Percentiles rank a stretch among this genome's conserved stretches.
Evolutionary conservation across 2,888 invertebrate genomes (phyloP).

Genomic region (Bedellia somnulentella): DNA sequence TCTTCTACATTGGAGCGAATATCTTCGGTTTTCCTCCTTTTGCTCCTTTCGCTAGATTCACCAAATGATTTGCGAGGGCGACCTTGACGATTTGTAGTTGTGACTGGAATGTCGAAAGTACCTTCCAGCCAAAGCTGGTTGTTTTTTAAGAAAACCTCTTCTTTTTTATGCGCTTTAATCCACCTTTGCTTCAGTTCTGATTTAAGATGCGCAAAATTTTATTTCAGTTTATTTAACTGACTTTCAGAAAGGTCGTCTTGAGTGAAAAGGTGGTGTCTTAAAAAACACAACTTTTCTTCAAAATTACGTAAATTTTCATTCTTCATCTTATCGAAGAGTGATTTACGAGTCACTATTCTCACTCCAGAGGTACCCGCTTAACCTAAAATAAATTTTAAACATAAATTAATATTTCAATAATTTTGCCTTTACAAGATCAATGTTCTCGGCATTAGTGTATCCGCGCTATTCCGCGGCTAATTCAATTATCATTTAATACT

Average conservation of each 20-base stretch:
- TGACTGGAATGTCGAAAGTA: background rate
- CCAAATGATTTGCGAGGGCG: too few species aligned
- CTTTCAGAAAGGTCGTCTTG: background rate
- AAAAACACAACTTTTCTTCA: background rate
- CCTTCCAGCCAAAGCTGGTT: constrained; percentile 1
- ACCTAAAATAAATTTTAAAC: too few species aligned
- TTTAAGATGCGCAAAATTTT: background rate
- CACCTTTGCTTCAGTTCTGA: constrained; percentile 3
- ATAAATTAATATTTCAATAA: too few species aligned
- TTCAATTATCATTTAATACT: too few species aligned
- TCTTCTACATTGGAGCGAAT: background rate
- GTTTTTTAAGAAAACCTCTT: constrained; percentile 2
- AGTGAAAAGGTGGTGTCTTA: background rate
- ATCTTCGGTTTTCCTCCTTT: background rate
- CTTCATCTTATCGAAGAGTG: background rate
- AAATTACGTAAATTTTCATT: background rate
- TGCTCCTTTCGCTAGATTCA: background rate
- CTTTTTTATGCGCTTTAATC: constrained; percentile 2
- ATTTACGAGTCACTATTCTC: background rate
- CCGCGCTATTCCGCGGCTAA: too few species aligned
- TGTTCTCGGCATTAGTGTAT: too few species aligned
- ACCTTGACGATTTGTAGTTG: background rate
- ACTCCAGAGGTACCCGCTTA: background rate
- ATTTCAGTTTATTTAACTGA: background rate
- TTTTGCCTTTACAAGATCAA: too few species aligned